phyloP scores from a whole-genome alignment of 2,888 invertebrate species.

The Drosophila anomalata region DNA sequence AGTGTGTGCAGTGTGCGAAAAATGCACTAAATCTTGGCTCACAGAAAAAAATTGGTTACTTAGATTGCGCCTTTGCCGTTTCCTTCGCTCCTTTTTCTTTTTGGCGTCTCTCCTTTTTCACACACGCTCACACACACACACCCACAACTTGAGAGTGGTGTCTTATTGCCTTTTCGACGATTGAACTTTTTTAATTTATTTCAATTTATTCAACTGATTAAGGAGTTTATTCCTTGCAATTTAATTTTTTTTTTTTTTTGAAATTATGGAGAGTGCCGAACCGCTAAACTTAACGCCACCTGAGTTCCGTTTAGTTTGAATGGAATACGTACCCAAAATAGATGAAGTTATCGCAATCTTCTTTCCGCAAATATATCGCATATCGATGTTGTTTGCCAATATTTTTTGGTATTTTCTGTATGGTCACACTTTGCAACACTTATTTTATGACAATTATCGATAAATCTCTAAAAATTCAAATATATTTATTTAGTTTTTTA shows the following conservation, averaged over 20 bases:
- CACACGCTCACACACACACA: conserved; percentile 21
- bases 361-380: not conserved
- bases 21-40: conserved; percentile 36
- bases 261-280: not conserved
- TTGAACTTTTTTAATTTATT: not conserved
- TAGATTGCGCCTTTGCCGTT: conserved; percentile 12
- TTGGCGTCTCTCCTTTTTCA: not conserved
- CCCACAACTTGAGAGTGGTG: conserved; percentile 24
- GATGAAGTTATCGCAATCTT: conserved; percentile 50
- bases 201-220: not conserved
- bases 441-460: no score
- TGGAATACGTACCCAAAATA: not conserved
- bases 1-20: conserved; percentile 41
- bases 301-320: conserved; percentile 1
- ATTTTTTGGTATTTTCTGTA: no score
- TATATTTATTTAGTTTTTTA: no score
- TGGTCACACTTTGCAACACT: no score
- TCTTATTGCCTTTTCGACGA: conserved; percentile 2
- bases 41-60: conserved; percentile 30
- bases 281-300: conserved; percentile 2
- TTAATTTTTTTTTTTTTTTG: conserved; percentile 7
- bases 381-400: no score
- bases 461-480: no score
- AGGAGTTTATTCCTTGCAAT: not conserved
- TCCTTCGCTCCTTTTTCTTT: conserved; percentile 4